Conservation (phyloP, 2,888 invertebrate species). For the Cryptops parisi region DNA sequence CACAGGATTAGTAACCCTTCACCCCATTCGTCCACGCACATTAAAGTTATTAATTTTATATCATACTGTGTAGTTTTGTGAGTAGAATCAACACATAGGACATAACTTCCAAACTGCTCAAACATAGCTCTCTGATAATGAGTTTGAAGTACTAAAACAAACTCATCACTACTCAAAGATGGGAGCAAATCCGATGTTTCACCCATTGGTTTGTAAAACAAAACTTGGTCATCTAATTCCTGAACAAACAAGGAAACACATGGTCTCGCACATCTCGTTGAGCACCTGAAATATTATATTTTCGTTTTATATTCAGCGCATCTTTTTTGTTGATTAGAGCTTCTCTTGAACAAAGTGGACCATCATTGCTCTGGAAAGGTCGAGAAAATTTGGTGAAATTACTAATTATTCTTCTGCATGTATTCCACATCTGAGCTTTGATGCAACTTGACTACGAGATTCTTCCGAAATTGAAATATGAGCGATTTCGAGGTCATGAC, state of each 20-base stretch:
- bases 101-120: neutral
- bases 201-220: neutral
- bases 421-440: neutral
- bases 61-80: neutral
- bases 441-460: neutral
- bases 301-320: neutral
- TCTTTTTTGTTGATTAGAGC: neutral
- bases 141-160: neutral
- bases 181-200: neutral
- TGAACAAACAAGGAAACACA: neutral
- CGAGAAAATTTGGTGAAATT: neutral
- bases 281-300: neutral
- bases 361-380: neutral
- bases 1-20: neutral
- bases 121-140: neutral
- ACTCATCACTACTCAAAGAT: neutral
- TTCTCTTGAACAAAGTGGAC: neutral
- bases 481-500: neutral
- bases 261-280: neutral
- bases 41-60: neutral
- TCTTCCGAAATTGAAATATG: neutral
- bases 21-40: constrained; percentile 3
- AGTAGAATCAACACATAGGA: neutral
- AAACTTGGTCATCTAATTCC: neutral
- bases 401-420: neutral